Conservation (phyloP, 2,113 vertebrate genomes). For the Uria lomvia region DNA sequence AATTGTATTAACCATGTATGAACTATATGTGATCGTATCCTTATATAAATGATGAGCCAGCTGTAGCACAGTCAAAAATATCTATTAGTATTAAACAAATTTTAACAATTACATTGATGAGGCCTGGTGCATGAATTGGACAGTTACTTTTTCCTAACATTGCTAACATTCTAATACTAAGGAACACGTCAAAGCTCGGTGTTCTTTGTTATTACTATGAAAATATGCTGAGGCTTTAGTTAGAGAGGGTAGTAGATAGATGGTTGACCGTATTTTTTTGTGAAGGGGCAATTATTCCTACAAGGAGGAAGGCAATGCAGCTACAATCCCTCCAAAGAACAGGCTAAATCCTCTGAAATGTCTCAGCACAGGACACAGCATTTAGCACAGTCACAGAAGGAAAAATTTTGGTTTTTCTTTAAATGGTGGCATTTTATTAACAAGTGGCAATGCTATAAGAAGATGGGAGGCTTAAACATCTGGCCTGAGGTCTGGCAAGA, state of each 20-base stretch:
- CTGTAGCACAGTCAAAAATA: neutral
- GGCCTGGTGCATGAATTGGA: neutral
- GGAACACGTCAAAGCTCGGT: neutral
- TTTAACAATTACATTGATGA: neutral
- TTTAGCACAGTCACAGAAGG: neutral
- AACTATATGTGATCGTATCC: neutral
- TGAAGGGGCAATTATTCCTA: neutral
- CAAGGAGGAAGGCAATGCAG: neutral
- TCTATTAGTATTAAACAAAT: neutral
- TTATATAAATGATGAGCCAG: neutral
- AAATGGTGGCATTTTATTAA: neutral
- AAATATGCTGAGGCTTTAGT: neutral
- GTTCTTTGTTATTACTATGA: neutral
- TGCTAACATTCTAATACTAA: neutral
- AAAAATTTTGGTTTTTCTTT: neutral
- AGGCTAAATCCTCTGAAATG: neutral
- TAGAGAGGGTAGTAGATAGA: neutral
- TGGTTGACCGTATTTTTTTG: neutral
- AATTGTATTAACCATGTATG: neutral
- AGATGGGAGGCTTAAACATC: neutral
- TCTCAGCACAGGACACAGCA: neutral
- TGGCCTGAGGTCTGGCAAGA: neutral
- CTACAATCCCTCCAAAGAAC: neutral
- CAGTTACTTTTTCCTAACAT: neutral
- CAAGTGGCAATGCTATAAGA: neutral